Evolutionary conservation across 2,797 vertebrate genomes (phyloP).

Genomic region (Paguma larvata): DNA sequence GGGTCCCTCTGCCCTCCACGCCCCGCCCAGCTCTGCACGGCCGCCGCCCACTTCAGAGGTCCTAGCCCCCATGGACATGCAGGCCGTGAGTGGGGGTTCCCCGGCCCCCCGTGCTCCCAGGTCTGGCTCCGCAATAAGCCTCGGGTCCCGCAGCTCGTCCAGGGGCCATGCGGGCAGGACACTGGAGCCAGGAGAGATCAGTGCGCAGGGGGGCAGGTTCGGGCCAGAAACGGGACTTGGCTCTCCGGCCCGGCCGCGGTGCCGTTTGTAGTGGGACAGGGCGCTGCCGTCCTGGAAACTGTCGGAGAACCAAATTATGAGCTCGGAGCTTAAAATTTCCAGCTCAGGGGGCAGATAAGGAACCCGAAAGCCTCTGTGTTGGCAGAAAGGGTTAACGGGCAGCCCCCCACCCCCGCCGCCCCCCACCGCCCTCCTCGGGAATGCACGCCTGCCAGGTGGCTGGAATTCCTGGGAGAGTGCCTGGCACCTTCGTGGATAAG

Average conservation of each 20-base stretch:
- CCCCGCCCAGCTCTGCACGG: neutral
- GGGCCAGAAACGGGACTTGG: rapidly evolving
- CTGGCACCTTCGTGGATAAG: rapidly evolving
- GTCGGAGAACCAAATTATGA: neutral
- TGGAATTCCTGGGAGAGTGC: neutral
- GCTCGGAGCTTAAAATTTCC: neutral
- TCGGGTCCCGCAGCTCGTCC: rapidly evolving
- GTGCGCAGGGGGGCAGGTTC: rapidly evolving
- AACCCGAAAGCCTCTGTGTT: neutral
- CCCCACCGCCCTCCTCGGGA: no score
- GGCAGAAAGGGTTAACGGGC: no score
- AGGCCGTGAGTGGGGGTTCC: neutral
- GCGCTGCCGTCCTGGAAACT: neutral
- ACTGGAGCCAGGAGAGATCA: neutral
- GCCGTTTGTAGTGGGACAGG: neutral
- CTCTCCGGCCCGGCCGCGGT: rapidly evolving
- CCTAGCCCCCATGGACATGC: neutral
- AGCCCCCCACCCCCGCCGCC: no score
- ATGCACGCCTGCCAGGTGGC: neutral
- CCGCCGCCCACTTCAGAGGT: neutral
- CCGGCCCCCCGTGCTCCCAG: neutral
- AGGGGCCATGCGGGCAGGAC: rapidly evolving
- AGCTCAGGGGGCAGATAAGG: neutral
- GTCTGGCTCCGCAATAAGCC: neutral
- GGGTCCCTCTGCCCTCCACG: rapidly evolving